Evolutionary conservation across 2,113 vertebrate species (phyloP), one percentile per base, ranked within the genome.

Genomic region (Lethenteron camtschaticum): DNA sequence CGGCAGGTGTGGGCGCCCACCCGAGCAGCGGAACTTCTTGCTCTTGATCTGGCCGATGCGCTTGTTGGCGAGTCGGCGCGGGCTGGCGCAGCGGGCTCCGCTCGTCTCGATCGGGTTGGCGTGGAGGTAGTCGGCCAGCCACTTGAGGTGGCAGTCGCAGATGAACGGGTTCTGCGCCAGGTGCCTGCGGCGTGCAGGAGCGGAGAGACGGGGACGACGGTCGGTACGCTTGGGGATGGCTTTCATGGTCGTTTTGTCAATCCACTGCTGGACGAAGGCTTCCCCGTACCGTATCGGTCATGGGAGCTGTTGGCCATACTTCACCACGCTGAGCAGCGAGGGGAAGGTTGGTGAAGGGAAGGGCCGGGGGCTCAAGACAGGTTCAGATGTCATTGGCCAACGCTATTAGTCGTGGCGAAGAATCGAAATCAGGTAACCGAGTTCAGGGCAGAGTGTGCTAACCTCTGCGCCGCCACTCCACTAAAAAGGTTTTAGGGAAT

Each of bases 1-100:
- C 41, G 41, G 41, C 41, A 41, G 41, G 41, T 41, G 41, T 41
- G 41, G 41, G 41, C 6, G 41, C 63, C 83, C 89, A 99, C 94
- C 92, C 90, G 94, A 90, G 84, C 94, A 99, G 79, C 92, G 88
- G 86, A 96, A 96, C 87, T 99, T 99, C 84, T 99, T 96, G 81
- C 88, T 90, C 85, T 96, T 99, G 79, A 95, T 85, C 85, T 96
- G 86, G 85, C 90, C 88, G 85, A 99, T 95, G 76, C 92, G 87
- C 74, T 99, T 99, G 87, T 96, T 99, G 77, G 90, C 87, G 75
- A 96, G 86, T 74, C 94, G 84, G 72, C 94, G 85, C 0, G 94
- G 94, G 78, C 85, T 89, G 80, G 87, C 92, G 83, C 94, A 99
- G 78, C 92, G 92, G 2, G 94, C 89, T 9, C 94, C 94, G 13